Evolutionary conservation across 2,888 invertebrate species (phyloP).

Genomic region (Bruchidius siliquastri): DNA sequence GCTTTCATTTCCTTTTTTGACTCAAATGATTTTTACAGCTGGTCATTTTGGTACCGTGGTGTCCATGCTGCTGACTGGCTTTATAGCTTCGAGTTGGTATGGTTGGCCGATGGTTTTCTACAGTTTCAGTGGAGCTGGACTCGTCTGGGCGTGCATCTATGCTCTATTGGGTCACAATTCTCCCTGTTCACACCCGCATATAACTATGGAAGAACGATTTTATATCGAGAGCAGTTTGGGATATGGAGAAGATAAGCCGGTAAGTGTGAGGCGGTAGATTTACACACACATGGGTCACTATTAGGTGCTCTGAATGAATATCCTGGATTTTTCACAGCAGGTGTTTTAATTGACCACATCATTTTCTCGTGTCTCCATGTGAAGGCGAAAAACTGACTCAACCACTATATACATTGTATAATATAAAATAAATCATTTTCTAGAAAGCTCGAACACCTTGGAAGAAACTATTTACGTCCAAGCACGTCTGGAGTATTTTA

Average conservation of each 20-base stretch:
- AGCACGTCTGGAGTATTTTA: conserved; percentile 70
- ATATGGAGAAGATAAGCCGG: conserved; percentile 54
- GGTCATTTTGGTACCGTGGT: conserved; percentile 70
- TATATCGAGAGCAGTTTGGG: conserved; percentile 56
- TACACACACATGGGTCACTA: too few species aligned
- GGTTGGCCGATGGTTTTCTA: conserved; percentile 83
- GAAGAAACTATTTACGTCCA: conserved; percentile 65
- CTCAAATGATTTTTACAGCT: conserved; percentile 12
- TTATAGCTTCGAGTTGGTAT: conserved; percentile 60
- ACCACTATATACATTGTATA: too few species aligned
- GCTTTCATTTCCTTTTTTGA: neutral
- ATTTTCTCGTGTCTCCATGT: too few species aligned
- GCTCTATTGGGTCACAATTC: conserved; percentile 61
- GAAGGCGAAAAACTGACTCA: too few species aligned
- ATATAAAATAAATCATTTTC: neutral
- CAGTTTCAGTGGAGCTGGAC: conserved; percentile 60
- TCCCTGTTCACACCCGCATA: conserved; percentile 58
- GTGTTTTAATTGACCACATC: too few species aligned
- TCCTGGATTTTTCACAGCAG: too few species aligned
- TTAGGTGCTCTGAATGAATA: too few species aligned
- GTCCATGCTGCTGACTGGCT: conserved; percentile 67
- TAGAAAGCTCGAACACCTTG: conserved; percentile 59
- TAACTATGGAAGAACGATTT: conserved; percentile 59
- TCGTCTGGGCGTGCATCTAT: conserved; percentile 59
- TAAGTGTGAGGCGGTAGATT: neutral